A percentile compares a stretch with the other conserved stretches of the same genome.
Evolutionary conservation across 2,113 vertebrate genomes (phyloP).

Genomic region (Tilapia sparmanii): DNA sequence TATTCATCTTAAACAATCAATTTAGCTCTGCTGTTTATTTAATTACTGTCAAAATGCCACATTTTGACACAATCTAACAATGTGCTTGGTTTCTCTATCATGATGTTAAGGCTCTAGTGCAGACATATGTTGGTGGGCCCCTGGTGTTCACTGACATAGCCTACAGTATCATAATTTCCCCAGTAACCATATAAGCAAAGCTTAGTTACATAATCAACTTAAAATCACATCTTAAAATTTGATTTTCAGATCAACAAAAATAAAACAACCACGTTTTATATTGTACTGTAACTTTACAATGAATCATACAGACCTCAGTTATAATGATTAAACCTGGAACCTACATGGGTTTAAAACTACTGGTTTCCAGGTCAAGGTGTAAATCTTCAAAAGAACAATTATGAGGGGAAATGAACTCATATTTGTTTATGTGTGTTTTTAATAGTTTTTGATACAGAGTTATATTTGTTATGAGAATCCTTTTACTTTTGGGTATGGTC

Average conservation of each 20-base stretch:
- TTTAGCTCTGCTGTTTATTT: neutral
- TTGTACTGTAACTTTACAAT: neutral
- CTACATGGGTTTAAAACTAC: too few species aligned
- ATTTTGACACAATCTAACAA: neutral
- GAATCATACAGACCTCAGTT: neutral
- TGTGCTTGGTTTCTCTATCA: neutral
- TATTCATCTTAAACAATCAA: neutral
- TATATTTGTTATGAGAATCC: neutral
- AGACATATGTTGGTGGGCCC: neutral
- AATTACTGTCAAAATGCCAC: neutral
- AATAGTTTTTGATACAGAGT: neutral
- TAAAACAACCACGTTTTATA: neutral
- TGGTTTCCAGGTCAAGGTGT: neutral
- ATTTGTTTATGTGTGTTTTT: neutral
- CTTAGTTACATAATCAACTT: neutral
- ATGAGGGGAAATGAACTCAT: neutral
- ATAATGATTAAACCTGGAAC: neutral
- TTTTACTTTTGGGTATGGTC: neutral
- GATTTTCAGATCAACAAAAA: neutral
- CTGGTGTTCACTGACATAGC: neutral
- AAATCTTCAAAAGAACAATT: neutral
- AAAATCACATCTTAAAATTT: neutral
- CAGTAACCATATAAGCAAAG: neutral
- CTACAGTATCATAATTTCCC: neutral
- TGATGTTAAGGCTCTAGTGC: neutral